These are phyloP conservation scores for Hormaphis cornu DNA, from an alignment of 1,140 invertebrate species.

Conservation along the genomic window DNA sequence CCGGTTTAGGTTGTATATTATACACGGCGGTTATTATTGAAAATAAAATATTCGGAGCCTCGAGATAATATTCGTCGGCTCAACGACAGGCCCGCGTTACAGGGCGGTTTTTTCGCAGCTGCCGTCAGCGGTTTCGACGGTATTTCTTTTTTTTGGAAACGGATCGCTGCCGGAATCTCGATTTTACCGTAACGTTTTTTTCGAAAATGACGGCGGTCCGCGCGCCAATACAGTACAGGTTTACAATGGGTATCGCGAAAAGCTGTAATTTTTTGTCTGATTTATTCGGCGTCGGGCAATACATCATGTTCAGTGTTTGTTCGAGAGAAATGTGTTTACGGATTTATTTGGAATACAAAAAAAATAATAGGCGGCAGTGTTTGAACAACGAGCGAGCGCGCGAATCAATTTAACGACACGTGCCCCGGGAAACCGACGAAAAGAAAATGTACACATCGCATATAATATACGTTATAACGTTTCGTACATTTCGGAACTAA, in stretches of 20 bases:
- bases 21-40: conserved; percentile 5
- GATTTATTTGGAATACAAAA: neutral
- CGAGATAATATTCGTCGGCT: conserved; percentile 5
- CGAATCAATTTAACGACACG: neutral
- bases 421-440: too few species aligned
- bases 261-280: too few species aligned
- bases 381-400: neutral
- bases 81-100: neutral
- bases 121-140: neutral
- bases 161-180: too few species aligned
- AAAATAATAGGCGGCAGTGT: neutral
- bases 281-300: too few species aligned
- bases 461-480: neutral
- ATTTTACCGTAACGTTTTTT: too few species aligned
- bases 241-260: too few species aligned
- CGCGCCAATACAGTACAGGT: too few species aligned
- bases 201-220: too few species aligned
- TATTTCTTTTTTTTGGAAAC: neutral
- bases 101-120: neutral
- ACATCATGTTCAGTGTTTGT: too few species aligned
- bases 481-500: too few species aligned
- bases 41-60: conserved; percentile 19
- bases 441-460: too few species aligned
- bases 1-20: neutral
- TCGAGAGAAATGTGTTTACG: too few species aligned